phyloP scores from a whole-genome alignment of 2,113 vertebrate genomes.

The Orthonyx spaldingii region DNA sequence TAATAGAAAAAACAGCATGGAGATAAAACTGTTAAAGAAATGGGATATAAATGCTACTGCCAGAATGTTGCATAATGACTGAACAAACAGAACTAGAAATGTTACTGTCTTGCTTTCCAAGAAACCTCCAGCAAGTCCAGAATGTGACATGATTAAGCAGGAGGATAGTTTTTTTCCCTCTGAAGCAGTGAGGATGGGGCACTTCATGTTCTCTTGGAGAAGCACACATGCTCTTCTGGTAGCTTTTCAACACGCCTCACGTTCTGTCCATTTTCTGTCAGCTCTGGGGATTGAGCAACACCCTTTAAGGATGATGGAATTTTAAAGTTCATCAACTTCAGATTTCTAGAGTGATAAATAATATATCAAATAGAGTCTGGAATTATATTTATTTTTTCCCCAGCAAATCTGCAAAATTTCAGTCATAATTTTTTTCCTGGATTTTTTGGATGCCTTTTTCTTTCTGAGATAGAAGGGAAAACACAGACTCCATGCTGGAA shows the following conservation, averaged over 20 bases:
- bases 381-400: not conserved
- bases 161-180: not conserved
- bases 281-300: not conserved
- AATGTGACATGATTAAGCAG: not conserved
- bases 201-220: not conserved
- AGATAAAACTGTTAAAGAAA: not conserved
- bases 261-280: not conserved
- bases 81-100: slow-evolving; percentile 14
- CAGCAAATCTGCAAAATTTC: not conserved
- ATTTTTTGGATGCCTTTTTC: not conserved
- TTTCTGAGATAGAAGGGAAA: not conserved
- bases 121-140: not conserved
- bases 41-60: not conserved
- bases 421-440: not conserved
- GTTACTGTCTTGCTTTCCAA: slow-evolving; percentile 21
- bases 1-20: not conserved
- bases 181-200: not conserved
- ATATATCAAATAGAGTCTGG: not conserved
- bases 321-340: not conserved
- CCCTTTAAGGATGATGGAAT: not conserved
- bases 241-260: not conserved
- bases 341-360: not conserved
- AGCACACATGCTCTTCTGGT: not conserved
- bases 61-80: slow-evolving; percentile 10
- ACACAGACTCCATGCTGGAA: not conserved